Percentiles rank a stretch among this genome's conserved stretches.
Evolutionary conservation across 1,140 invertebrate genomes (phyloP).

Genomic region (Harpegnathos saltator): DNA sequence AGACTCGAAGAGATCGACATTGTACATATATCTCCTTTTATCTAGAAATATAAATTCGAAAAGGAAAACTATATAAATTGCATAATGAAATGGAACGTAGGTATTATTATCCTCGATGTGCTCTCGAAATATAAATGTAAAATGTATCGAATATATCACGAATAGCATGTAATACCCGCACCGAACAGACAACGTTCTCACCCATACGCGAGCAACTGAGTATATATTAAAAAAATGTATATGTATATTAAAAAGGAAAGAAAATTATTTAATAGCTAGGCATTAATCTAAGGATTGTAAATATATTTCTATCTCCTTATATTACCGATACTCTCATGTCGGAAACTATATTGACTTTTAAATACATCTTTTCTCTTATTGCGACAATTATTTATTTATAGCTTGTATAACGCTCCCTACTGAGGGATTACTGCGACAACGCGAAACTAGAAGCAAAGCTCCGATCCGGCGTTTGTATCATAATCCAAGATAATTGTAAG

Average conservation of each 20-base stretch:
- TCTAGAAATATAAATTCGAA: background rate
- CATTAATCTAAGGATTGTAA: conserved; percentile 27
- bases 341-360: background rate
- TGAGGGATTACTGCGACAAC: conserved; percentile 3
- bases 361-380: conserved; percentile 4
- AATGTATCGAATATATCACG: conserved; percentile 5
- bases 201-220: background rate
- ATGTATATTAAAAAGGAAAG: conserved; percentile 30
- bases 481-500: conserved; percentile 25
- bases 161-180: conserved; percentile 25
- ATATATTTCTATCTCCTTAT: conserved; percentile 39
- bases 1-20: background rate
- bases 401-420: conserved; percentile 1
- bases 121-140: conserved; percentile 24
- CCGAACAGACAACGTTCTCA: conserved; percentile 1
- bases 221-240: background rate
- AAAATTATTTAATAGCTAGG: conserved; percentile 31
- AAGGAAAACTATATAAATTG: background rate
- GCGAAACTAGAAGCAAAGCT: conserved; percentile 2
- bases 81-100: conserved; percentile 23
- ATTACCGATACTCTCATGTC: conserved; percentile 8
- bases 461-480: conserved; percentile 13
- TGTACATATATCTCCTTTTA: conserved; percentile 27
- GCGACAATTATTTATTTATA: conserved; percentile 30
- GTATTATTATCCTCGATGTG: background rate